A percentile compares a stretch with the other conserved stretches of the same genome.
These are phyloP conservation scores for Patella depressa DNA, from an alignment of 2,888 invertebrate genomes.

Conservation along the genomic window DNA sequence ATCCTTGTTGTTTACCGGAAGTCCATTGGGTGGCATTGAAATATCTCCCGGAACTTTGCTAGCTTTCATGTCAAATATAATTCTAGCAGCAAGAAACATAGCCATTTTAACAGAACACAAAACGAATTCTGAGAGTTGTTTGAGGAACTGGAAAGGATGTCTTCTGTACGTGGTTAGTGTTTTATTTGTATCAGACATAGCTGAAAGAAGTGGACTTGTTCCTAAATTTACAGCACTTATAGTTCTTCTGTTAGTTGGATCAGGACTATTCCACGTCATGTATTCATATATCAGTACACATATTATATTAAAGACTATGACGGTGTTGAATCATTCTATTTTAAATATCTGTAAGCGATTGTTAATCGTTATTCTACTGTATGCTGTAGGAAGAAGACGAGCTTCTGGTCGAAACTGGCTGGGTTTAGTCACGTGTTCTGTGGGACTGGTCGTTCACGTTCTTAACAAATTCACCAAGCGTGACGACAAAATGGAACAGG, in stretches of 20 bases:
- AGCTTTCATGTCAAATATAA: no score
- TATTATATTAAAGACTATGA: slow-evolving; percentile 33
- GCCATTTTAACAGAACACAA: no score
- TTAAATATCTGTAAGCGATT: slow-evolving; percentile 44
- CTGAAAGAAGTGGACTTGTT: no score
- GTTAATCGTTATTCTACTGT: slow-evolving; percentile 39
- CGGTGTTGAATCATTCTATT: slow-evolving; percentile 45
- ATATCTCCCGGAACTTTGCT: no score
- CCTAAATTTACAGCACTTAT: no score
- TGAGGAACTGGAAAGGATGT: slow-evolving; percentile 19
- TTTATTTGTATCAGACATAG: no score
- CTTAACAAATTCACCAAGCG: no score
- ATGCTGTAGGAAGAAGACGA: slow-evolving; percentile 29
- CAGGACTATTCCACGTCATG: slow-evolving; percentile 38
- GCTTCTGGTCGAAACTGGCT: slow-evolving; percentile 27
- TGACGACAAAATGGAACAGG: no score
- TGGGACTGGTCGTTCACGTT: not conserved
- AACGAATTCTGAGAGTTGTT: slow-evolving; percentile 10
- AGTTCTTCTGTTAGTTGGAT: not conserved
- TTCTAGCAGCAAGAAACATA: no score
- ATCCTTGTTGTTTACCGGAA: slow-evolving; percentile 30
- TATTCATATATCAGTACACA: slow-evolving; percentile 42
- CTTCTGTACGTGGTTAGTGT: no score
- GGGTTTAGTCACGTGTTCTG: slow-evolving; percentile 26
- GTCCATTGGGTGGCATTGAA: not conserved